These are phyloP conservation scores for Parauchenoglanis ngamensis DNA, from an alignment of 2,797 vertebrate species.

Conservation along the genomic window DNA sequence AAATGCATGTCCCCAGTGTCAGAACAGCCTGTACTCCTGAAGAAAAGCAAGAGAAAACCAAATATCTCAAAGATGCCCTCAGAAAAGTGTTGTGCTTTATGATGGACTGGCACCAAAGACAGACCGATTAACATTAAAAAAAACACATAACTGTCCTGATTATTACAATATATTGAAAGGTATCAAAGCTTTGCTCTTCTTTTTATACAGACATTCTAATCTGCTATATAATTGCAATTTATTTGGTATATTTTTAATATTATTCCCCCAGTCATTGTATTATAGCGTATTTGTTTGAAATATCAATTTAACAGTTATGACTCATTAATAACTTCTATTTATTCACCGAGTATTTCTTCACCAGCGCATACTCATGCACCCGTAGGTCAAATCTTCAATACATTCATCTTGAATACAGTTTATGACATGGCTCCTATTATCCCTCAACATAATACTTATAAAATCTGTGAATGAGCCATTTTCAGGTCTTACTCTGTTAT, in stretches of 20 bases:
- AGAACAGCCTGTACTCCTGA: slow-evolving; percentile 16
- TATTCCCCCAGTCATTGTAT: slow-evolving; percentile 13
- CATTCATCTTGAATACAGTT: background rate
- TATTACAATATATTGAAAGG: slow-evolving; percentile 29
- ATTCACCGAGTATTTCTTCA: slow-evolving; percentile 1
- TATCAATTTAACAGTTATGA: slow-evolving; percentile 9
- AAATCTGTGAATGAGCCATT: slow-evolving; percentile 9
- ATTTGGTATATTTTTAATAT: slow-evolving; percentile 38
- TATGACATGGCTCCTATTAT: background rate
- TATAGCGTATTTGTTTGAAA: slow-evolving; percentile 20
- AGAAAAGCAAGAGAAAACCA: slow-evolving; percentile 34
- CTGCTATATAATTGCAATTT: slow-evolving; percentile 31
- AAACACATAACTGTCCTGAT: slow-evolving; percentile 13
- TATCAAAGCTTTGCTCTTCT: slow-evolving; percentile 32
- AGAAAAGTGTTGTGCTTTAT: slow-evolving; percentile 12
- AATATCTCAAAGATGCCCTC: slow-evolving; percentile 29
- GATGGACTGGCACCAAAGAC: slow-evolving; percentile 36
- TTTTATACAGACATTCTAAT: slow-evolving; percentile 37
- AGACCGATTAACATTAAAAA: slow-evolving; percentile 36
- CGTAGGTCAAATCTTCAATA: background rate
- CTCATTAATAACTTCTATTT: background rate
- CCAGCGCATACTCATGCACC: background rate
- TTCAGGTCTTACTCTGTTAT: slow-evolving; percentile 3
- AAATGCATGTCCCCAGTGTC: slow-evolving; percentile 45
- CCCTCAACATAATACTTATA: background rate